Percentiles rank a stretch among this genome's conserved stretches.
Conservation (phyloP, 64 coral and sea anemone genomes). For the Anthopleura sola region DNA sequence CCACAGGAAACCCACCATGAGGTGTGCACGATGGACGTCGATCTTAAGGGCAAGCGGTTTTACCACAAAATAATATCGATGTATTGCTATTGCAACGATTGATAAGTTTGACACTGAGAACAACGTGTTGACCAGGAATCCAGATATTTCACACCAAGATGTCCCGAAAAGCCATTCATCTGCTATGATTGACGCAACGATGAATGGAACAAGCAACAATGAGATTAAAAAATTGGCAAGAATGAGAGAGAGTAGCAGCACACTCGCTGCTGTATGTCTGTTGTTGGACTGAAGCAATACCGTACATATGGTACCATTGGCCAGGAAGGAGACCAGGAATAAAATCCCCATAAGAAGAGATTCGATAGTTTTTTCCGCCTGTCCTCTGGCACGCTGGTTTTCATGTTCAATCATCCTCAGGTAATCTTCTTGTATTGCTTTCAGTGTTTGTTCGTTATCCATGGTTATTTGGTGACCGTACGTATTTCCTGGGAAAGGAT, state of each 20-base stretch:
- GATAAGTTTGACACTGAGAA: slow-evolving; percentile 71
- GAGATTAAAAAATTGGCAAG: slow-evolving; percentile 47
- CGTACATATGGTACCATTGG: slow-evolving; percentile 57
- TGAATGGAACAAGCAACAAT: slow-evolving; percentile 56
- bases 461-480: neutral
- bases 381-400: slow-evolving; percentile 9
- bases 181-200: slow-evolving; percentile 51
- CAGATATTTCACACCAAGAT: slow-evolving; percentile 52
- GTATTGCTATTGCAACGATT: slow-evolving; percentile 60
- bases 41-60: slow-evolving; percentile 72
- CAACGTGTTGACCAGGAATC: slow-evolving; percentile 58
- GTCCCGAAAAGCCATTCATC: slow-evolving; percentile 78
- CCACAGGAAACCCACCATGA: slow-evolving; percentile 69
- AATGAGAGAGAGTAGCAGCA: slow-evolving; percentile 49
- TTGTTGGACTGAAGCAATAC: slow-evolving; percentile 42
- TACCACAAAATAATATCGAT: slow-evolving; percentile 85
- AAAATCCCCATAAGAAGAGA: slow-evolving; percentile 27
- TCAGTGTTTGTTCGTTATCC: neutral
- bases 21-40: slow-evolving; percentile 40
- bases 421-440: neutral
- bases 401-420: neutral
- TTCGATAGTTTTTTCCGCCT: slow-evolving; percentile 51
- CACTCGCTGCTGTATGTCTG: slow-evolving; percentile 60
- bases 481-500: neutral
- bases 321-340: slow-evolving; percentile 66